Conservation (phyloP, 37 sponge, comb jelly and placozoan species). For the Eunapius fragilis region DNA sequence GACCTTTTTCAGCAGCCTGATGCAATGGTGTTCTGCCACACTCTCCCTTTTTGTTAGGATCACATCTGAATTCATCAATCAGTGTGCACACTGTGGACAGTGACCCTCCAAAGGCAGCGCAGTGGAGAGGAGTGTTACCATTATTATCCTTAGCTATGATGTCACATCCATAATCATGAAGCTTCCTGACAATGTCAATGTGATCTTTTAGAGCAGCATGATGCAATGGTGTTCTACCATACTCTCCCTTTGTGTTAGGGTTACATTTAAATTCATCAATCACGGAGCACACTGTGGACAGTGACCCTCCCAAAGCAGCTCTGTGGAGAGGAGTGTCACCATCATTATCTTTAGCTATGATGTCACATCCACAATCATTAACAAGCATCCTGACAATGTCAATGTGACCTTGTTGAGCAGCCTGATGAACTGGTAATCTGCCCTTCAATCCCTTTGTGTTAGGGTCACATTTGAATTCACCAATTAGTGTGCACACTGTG, state of each 20-base stretch:
- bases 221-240: no score
- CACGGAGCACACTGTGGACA: no score
- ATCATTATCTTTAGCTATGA: neutral
- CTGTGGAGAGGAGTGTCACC: slow-evolving; percentile 11
- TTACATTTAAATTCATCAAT: no score
- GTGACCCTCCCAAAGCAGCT: slow-evolving; percentile 9
- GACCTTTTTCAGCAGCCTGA: neutral
- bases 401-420: neutral
- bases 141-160: neutral
- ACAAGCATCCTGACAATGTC: neutral
- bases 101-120: neutral
- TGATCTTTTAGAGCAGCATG: neutral
- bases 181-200: neutral
- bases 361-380: neutral
- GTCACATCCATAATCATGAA: neutral
- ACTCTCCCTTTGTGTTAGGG: no score
- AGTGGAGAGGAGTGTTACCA: slow-evolving; percentile 10
- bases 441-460: neutral
- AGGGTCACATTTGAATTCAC: neutral
- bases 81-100: neutral
- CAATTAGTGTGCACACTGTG: neutral
- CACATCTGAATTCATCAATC: neutral
- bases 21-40: neutral
- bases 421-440: neutral
- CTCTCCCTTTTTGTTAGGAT: neutral